These are phyloP conservation scores for Malacosoma neustria DNA, from an alignment of 2,888 invertebrate species.

Conservation along the genomic window DNA sequence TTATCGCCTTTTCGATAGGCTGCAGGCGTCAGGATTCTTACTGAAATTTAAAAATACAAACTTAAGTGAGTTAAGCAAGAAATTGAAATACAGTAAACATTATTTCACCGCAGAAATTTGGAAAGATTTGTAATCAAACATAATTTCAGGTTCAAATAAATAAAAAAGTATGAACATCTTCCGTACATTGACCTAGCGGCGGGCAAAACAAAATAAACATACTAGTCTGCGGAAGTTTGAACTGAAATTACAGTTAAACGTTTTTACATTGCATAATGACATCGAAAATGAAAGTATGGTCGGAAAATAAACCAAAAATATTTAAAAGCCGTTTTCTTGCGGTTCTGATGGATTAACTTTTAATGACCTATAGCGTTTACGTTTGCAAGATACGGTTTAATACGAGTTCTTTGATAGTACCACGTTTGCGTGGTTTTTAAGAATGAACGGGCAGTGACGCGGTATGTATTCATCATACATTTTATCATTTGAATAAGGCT, in stretches of 20 bases:
- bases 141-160: neutral
- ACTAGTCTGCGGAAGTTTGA: conserved; percentile 16
- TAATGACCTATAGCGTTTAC: conserved; percentile 14
- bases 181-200: conserved; percentile 16
- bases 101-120: too few relatives aligned
- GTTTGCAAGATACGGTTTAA: too few relatives aligned
- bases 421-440: too few relatives aligned
- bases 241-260: conserved; percentile 20
- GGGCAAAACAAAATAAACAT: conserved; percentile 17
- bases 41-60: too few relatives aligned
- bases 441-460: too few relatives aligned
- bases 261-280: conserved; percentile 33
- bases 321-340: neutral
- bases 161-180: conserved; percentile 1
- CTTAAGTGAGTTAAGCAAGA: too few relatives aligned
- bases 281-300: conserved; percentile 33
- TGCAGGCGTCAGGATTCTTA: too few relatives aligned
- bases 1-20: too few relatives aligned
- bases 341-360: conserved; percentile 8
- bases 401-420: too few relatives aligned
- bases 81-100: too few relatives aligned
- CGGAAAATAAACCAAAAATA: conserved; percentile 4
- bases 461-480: too few relatives aligned
- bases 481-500: too few relatives aligned
- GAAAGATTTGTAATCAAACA: neutral